A percentile compares a stretch with the other conserved stretches of the same genome.
Conservation (phyloP, 1,140 invertebrate genomes). For the Aleiodes sp. region DNA sequence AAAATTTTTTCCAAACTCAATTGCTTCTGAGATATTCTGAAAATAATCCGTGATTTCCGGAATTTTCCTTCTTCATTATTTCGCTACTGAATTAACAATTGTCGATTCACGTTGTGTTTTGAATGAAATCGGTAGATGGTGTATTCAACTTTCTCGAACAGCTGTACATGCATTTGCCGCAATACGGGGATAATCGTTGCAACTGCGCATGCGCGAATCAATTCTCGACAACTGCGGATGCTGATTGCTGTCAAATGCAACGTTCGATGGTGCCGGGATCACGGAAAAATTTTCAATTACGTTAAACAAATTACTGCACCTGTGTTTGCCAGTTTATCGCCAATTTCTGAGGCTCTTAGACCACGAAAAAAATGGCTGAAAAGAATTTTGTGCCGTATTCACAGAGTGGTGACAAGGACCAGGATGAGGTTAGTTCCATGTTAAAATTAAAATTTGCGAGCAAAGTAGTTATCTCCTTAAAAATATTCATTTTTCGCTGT, state of each 20-base stretch:
- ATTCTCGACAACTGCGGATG: not conserved
- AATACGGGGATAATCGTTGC: no score
- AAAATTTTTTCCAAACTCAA: no score
- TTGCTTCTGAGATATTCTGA: no score
- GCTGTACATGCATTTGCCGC: no score
- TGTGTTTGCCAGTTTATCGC: not conserved
- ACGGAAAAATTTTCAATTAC: not conserved
- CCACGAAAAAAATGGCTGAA: slow-evolving; percentile 1
- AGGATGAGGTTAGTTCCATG: slow-evolving; percentile 29
- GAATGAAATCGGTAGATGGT: no score
- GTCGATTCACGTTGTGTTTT: no score
- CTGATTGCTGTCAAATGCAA: slow-evolving; percentile 4
- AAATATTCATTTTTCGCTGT: not conserved
- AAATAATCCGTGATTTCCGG: no score
- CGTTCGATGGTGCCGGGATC: not conserved
- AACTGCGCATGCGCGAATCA: not conserved
- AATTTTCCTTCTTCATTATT: no score
- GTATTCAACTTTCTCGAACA: no score
- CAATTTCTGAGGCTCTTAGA: not conserved
- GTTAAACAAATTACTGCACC: not conserved
- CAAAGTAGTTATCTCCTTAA: not conserved
- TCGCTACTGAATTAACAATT: no score
- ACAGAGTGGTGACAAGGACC: slow-evolving; percentile 26
- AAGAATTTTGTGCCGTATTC: slow-evolving; percentile 24
- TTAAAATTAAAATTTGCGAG: not conserved